Conservation (phyloP, 2,888 invertebrate genomes). For the Xestia ashworthii region DNA sequence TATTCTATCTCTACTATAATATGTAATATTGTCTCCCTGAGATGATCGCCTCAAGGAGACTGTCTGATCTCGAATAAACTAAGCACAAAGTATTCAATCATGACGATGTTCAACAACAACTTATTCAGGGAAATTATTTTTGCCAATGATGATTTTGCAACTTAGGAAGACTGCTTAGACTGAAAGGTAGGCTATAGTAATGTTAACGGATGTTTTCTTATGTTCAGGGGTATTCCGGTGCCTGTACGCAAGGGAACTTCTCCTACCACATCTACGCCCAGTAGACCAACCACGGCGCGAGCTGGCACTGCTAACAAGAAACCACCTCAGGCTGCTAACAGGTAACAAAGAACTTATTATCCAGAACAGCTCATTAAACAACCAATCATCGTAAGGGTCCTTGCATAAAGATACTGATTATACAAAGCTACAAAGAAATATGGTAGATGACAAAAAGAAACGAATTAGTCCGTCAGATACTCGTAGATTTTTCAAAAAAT, state of each 20-base stretch:
- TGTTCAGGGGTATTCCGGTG: conserved; percentile 89
- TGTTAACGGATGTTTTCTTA: neutral
- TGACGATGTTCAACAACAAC: neutral
- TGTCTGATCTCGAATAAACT: too few relatives aligned
- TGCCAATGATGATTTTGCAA: neutral
- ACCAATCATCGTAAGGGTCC: neutral
- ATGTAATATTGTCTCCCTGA: too few relatives aligned
- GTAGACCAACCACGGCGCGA: conserved; percentile 68
- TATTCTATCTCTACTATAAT: too few relatives aligned
- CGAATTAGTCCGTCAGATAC: too few relatives aligned
- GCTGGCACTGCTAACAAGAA: conserved; percentile 76
- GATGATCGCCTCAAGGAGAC: too few relatives aligned
- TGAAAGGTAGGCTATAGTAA: neutral
- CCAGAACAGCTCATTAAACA: neutral
- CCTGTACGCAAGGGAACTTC: conserved; percentile 86
- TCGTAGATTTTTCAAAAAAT: too few relatives aligned
- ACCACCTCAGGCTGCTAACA: conserved; percentile 83
- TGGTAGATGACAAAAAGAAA: too few relatives aligned
- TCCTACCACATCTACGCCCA: conserved; percentile 82
- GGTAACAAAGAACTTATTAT: conserved; percentile 70
- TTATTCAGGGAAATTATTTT: neutral
- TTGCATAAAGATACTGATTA: neutral
- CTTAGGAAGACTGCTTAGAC: neutral
- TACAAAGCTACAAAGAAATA: too few relatives aligned
- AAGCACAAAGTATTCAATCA: too few relatives aligned